phyloP scores from a whole-genome alignment of 92 coral and sea anemone species.

The Porites cylindrica region DNA sequence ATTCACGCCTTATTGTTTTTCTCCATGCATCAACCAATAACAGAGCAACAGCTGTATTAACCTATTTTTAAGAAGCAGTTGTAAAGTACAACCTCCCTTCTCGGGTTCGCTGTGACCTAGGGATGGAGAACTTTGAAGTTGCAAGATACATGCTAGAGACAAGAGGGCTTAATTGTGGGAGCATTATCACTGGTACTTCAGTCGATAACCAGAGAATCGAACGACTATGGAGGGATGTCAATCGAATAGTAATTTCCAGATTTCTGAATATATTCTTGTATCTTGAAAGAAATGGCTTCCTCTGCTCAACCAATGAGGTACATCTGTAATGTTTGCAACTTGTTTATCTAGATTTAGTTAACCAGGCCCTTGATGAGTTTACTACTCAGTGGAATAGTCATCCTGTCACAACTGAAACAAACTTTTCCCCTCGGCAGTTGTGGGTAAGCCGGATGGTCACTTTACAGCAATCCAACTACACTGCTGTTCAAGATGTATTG shows the following conservation, averaged over 20 bases:
- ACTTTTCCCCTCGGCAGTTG: conserved; percentile 63
- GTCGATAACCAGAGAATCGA: conserved; percentile 70
- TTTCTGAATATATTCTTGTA: conserved; percentile 68
- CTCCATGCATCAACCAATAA: conserved; percentile 64
- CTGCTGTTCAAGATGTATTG: conserved; percentile 39
- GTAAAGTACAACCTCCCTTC: conserved; percentile 64
- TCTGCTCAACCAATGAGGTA: conserved; percentile 46
- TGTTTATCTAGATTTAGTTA: conserved; percentile 55
- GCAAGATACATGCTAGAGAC: conserved; percentile 62
- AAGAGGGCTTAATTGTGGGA: conserved; percentile 73
- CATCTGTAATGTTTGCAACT: conserved; percentile 60
- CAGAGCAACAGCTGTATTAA: conserved; percentile 59
- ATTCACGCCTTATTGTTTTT: conserved; percentile 58
- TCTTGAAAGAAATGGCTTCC: conserved; percentile 44
- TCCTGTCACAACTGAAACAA: conserved; percentile 62
- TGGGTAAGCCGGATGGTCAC: conserved; percentile 52
- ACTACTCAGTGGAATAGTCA: conserved; percentile 66
- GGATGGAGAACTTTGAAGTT: conserved; percentile 70
- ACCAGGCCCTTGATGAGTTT: conserved; percentile 53
- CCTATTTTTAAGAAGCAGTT: conserved; percentile 52
- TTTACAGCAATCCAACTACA: conserved; percentile 13
- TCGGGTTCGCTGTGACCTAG: conserved; percentile 64
- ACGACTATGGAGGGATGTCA: conserved; percentile 75
- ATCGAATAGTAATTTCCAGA: conserved; percentile 51
- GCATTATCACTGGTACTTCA: conserved; percentile 74